Evolutionary conservation across 1,140 invertebrate species (phyloP), one percentile per base, ranked within the genome.

Genomic region (Acromyrmex echinatior): DNA sequence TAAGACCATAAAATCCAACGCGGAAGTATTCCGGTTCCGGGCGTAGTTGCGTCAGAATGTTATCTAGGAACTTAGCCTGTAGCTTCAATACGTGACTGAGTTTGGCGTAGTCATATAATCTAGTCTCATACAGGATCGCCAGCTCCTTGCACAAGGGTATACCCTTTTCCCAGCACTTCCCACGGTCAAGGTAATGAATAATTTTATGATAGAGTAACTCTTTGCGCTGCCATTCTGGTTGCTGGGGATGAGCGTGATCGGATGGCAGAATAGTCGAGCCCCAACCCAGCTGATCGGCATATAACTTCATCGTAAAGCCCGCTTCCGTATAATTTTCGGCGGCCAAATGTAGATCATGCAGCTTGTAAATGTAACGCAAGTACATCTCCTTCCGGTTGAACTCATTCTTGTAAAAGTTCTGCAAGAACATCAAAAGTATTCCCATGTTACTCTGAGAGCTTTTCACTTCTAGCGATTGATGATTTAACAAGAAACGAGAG

Each of bases 401-500:
- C 95, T 98, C 98, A 93, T 98, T 98, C 94, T 99, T 99, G 96
- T 99, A 99, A 94, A 99, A 99, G 93, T 99, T 99, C 97, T 98
- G 96, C 58, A 96, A n/a, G 96, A 93, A 93, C 25, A 93, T 92
- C 56, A 92, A 71, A 70, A 93, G 88, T 39, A 92, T 63, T 65
- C 91, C 91, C 93, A 93, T 93, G 53, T 71, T 28, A 31, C 35
- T 45, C 51, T 14, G 14, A 77, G 25, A 77, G 3, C 7, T 21
- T 6, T 1, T 49, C 56, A 12, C 18, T 14, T 45, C 60, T 49
- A 25, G n/a, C 0, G 18, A 21, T 63, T 45, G 4, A 16, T 5
- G 25, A 25, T 70, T 21, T 25, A 35, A 28, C 9, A n/a, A 4
- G n/a, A 16, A 56, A 49, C 18, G 25, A 9, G 45, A 5, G 12